phyloP scores from a whole-genome alignment of 2,888 invertebrate species.

The Mimachlamys varia region DNA sequence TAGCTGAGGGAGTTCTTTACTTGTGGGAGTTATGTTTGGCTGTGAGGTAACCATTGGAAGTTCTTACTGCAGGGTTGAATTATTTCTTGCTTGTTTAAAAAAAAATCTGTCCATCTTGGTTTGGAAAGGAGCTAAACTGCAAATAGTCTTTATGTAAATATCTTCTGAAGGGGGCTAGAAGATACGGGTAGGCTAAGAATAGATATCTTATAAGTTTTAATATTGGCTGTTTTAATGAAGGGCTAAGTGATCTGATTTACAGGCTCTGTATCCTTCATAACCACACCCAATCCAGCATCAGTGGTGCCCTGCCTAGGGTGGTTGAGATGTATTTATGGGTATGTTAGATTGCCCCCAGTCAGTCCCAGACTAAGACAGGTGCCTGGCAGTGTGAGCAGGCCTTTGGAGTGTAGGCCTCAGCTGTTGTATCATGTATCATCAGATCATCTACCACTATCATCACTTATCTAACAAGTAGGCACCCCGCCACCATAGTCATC shows the following conservation, averaged over 20 bases:
- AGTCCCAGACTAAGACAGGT: background rate
- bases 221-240: background rate
- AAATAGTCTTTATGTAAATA: background rate
- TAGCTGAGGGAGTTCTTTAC: no score
- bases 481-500: background rate
- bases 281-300: background rate
- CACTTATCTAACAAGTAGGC: conserved; percentile 12
- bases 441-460: background rate
- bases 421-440: background rate
- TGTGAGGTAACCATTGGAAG: no score
- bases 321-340: background rate
- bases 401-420: background rate
- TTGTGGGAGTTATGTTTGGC: no score
- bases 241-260: background rate
- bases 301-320: background rate
- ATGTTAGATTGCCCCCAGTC: background rate
- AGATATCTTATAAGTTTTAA: no score
- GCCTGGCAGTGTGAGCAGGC: background rate
- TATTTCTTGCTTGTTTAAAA: background rate
- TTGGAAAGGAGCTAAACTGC: no score
- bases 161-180: background rate
- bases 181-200: no score
- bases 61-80: background rate
- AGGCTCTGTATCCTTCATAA: no score
- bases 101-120: no score